Evolutionary conservation across 1,140 invertebrate genomes (phyloP), one percentile per base, ranked within the genome.

Genomic region (Atopsyche davidsoni): DNA sequence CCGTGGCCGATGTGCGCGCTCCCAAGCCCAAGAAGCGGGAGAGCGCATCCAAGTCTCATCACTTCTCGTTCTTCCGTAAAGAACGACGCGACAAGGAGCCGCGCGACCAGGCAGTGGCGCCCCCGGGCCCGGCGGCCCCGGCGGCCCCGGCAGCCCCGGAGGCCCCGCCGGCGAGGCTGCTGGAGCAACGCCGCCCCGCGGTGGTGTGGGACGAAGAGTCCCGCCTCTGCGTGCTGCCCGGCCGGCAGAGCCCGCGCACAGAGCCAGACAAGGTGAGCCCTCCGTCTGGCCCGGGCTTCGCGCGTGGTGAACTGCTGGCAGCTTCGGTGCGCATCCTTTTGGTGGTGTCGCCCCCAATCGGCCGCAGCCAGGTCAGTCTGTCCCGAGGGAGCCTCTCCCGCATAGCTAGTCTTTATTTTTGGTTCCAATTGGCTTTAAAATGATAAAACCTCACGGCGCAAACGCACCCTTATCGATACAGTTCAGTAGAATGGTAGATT

Each of bases 241-340:
- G n/a, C n/a, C 63, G 11, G 55, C 64, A 46, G 57, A 51, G 49
- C 61, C 64, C 53, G 64, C 67, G 46, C 64, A 62, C 47, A 60
- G 55, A 51, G 55, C 60, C 38, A 67, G 63, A 48, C 64, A 63
- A 28, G 63, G 65, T 35, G 58, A 62, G 19, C 68, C 67, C 49
- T 59, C 66, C 31, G 70, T n/a, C n/a, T n/a, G n/a, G n/a, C n/a
- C n/a, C 35, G 13, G 46, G 46, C 2, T 32, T 31, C 14, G 36
- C 36, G 9, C 36, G 74, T 14, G 73, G 77, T 63, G 76, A 77
- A 54, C 78, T 79, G 59, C 66, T 82, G 14, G 78, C 78, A 50
- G 79, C 79, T 9, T 79, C 80, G 42, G 80, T 81, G 79, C 73
- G 79, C 59, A 81, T 82, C 44, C 81, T 82, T 60, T 66, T 82